Evolutionary conservation across 1,140 invertebrate species (phyloP), one percentile per base, ranked within the genome.

Genomic region (Telenomus remus): DNA sequence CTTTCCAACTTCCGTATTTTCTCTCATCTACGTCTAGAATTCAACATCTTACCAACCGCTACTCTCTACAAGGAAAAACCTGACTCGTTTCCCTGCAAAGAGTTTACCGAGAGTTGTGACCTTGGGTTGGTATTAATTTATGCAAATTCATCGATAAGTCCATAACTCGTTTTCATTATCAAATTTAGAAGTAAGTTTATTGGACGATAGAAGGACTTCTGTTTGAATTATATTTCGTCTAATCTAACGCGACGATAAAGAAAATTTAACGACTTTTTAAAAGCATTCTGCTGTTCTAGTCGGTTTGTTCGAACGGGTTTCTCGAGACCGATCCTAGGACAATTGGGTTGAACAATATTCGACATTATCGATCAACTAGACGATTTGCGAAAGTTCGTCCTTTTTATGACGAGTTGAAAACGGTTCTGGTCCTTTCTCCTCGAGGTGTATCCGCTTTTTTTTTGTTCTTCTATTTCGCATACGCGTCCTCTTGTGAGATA

Each of bases 191-290:
- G 61, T 76, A 76, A 61, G 60, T 70, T 76, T 54, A 76, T 69
- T 27, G 34, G 46, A 15, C 47, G 34, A 54, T 57, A 13, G 15
- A 10, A 11, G 33, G 42, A 46, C 43, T 44, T 46, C 60, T 54
- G 63, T 73, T 66, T 61, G 71, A 74, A 74, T 74, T 68, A 55
- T 74, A 68, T 74, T 61, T 53, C 19, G 19, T 74, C 66, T 63
- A 49, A 68, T 74, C 71, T 74, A 74, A 74, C n/a, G n/a, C 51
- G 70, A 13, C 61, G 63, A 68, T 66, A 57, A 68, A 68, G 11
- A 27, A 59, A 71, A 68, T 56, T 74, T 73, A 68, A 74, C 71
- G 71, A 74, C 14, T 63, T 50, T 61, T 74, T 74, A 74, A 74
- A 74, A 74, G 71, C 71, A 66, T 74, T 74, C 51, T 48, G 2